Evolutionary conservation across 2,888 invertebrate species (phyloP).

Genomic region (Neria commutata): DNA sequence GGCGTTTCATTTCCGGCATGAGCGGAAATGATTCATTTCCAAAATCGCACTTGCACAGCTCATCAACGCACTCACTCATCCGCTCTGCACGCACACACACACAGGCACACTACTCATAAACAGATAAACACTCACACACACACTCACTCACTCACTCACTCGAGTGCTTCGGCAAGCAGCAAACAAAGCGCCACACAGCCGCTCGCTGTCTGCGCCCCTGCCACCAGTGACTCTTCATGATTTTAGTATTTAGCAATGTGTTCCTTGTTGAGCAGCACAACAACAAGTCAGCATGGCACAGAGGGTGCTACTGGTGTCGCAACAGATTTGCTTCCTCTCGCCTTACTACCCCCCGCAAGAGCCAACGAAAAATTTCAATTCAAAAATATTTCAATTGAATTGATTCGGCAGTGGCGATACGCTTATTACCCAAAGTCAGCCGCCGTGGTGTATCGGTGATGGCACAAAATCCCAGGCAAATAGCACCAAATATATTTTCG

Average conservation of each 20-base stretch:
- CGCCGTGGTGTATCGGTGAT: too few species aligned
- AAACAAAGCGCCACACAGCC: constrained; percentile 12
- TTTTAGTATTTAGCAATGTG: not conserved
- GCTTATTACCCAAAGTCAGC: too few species aligned
- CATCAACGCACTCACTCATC: too few species aligned
- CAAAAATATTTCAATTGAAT: constrained; percentile 48
- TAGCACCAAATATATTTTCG: too few species aligned
- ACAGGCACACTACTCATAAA: not conserved
- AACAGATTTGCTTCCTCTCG: not conserved
- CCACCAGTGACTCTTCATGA: not conserved
- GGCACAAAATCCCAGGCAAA: too few species aligned
- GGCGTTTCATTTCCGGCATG: constrained; percentile 36
- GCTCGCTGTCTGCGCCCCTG: not conserved
- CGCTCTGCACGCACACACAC: too few species aligned
- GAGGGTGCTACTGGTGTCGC: too few species aligned
- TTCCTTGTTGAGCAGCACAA: constrained; percentile 21
- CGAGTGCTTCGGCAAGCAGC: constrained; percentile 33
- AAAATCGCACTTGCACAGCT: too few species aligned
- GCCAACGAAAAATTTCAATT: constrained; percentile 14
- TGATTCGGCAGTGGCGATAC: too few species aligned
- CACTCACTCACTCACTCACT: constrained; percentile 4
- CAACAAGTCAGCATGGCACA: constrained; percentile 32
- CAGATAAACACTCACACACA: constrained; percentile 1
- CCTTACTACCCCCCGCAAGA: not conserved
- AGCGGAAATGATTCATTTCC: constrained; percentile 37